Conservation (phyloP, 2,113 vertebrate species). For the Puffinus mauretanicus region DNA sequence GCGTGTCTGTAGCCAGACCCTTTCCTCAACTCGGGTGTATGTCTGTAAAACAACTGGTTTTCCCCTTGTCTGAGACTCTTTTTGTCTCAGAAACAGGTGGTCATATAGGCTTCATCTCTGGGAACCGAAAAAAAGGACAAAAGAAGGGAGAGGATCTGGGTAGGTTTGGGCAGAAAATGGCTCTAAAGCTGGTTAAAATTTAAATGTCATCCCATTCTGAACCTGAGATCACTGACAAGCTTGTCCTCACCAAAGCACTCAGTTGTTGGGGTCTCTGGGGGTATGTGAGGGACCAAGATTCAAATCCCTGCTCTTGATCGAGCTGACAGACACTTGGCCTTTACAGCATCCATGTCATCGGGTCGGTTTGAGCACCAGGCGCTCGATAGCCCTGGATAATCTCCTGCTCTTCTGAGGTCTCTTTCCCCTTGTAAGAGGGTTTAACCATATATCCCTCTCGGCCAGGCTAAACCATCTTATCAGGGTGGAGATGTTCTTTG, state of each 20-base stretch:
- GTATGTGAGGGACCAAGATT: not conserved
- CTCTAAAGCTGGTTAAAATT: not conserved
- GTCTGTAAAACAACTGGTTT: not conserved
- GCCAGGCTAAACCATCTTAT: not conserved
- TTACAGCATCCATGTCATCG: not conserved
- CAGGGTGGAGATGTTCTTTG: not conserved
- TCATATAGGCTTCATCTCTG: not conserved
- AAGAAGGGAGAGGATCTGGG: not conserved
- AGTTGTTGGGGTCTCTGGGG: not conserved
- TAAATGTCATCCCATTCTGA: not conserved
- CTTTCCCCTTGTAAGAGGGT: not conserved
- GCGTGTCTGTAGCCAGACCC: not conserved
- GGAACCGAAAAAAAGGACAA: not conserved
- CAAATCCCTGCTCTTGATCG: not conserved
- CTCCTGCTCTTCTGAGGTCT: not conserved
- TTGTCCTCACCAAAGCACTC: not conserved
- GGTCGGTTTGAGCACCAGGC: not conserved
- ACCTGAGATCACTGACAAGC: not conserved
- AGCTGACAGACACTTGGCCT: not conserved
- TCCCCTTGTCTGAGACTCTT: not conserved
- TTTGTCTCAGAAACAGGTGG: not conserved
- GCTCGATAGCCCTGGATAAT: not conserved
- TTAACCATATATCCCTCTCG: not conserved
- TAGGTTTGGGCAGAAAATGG: not conserved
- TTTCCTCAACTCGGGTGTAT: not conserved